Conservation (phyloP, 92 coral and sea anemone species). For the Pocillopora meandrina region DNA sequence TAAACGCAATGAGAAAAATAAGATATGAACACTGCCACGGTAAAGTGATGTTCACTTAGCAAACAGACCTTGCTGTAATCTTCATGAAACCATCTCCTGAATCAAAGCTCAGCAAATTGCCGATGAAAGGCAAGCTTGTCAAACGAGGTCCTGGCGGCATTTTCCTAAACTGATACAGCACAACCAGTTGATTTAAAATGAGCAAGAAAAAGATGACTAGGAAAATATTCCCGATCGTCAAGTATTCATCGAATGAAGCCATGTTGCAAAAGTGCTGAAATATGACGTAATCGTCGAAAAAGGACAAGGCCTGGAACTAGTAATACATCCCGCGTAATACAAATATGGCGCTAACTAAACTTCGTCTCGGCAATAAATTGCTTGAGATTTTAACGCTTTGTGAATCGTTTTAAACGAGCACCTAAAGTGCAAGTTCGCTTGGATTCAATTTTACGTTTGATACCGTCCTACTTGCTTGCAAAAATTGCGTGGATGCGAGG, state of each 20-base stretch:
- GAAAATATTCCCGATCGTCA: constrained; percentile 28
- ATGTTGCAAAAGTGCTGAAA: no score
- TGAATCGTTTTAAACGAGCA: no score
- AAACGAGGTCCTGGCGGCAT: constrained; percentile 76
- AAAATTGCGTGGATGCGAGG: neutral
- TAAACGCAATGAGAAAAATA: neutral
- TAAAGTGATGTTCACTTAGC: neutral
- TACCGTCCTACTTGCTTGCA: no score
- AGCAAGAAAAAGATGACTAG: constrained; percentile 32
- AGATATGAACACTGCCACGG: no score
- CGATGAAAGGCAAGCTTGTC: constrained; percentile 58
- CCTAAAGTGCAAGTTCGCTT: no score
- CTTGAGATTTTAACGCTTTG: no score
- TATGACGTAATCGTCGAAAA: no score
- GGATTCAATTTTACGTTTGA: no score
- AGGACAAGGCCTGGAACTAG: no score
- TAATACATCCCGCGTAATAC: no score
- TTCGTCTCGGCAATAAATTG: no score
- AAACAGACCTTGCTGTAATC: constrained; percentile 29
- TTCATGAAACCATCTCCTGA: constrained; percentile 17
- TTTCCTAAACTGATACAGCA: constrained; percentile 58
- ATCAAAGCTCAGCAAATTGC: constrained; percentile 59
- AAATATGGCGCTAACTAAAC: no score
- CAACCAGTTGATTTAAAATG: constrained; percentile 47
- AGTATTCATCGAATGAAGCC: neutral